Evolutionary conservation across 2,113 vertebrate genomes (phyloP).

Genomic region (Todiramphus chloris): DNA sequence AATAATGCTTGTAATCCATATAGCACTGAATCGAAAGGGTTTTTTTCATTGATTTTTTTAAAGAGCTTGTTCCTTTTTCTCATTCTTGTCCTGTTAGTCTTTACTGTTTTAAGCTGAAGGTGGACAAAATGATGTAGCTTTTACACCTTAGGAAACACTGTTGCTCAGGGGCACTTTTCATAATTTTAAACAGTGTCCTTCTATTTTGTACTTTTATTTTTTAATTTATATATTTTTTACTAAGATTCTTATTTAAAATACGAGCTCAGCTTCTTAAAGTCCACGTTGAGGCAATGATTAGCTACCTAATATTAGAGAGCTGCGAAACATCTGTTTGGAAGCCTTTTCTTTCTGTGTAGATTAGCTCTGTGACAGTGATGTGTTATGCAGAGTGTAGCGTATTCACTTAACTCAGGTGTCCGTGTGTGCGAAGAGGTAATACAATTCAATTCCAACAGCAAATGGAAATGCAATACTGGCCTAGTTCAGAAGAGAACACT

Average conservation of each 20-base stretch:
- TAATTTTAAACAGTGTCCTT: not conserved
- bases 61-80: not conserved
- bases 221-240: not conserved
- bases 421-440: not conserved
- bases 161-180: not conserved
- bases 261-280: not conserved
- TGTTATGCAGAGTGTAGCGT: fast-evolving
- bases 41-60: not conserved
- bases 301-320: not conserved
- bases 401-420: not conserved
- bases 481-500: not conserved
- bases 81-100: not conserved
- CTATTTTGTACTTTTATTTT: not conserved
- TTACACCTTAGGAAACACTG: not conserved
- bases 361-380: not conserved
- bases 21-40: not conserved
- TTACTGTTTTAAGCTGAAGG: not conserved
- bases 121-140: not conserved
- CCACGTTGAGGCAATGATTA: not conserved
- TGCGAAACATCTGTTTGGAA: not conserved
- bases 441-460: not conserved
- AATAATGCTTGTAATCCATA: not conserved
- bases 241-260: not conserved
- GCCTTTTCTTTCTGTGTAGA: not conserved
- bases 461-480: not conserved